Percentiles rank a stretch among this genome's conserved stretches.
phyloP scores from a whole-genome alignment of 1,140 invertebrate genomes.

The Ceratina calcarata region DNA sequence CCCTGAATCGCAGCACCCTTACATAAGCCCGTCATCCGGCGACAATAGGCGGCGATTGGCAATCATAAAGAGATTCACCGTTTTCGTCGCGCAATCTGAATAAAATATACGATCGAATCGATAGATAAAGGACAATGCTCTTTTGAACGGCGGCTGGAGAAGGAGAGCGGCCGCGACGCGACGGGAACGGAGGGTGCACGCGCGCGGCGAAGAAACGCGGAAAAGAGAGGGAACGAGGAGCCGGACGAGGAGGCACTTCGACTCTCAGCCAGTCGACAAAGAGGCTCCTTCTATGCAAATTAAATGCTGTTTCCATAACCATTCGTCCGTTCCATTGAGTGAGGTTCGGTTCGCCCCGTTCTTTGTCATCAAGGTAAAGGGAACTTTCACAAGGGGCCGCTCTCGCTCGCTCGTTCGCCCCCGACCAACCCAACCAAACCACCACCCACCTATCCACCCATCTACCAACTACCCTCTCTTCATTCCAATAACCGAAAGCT shows the following conservation, averaged over 20 bases:
- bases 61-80: slow-evolving; percentile 78
- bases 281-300: slow-evolving; percentile 81
- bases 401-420: slow-evolving; percentile 53
- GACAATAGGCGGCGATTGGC: slow-evolving; percentile 74
- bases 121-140: slow-evolving; percentile 81
- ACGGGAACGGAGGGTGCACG: slow-evolving; percentile 9
- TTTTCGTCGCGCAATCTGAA: slow-evolving; percentile 76
- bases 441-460: slow-evolving; percentile 40
- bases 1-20: slow-evolving; percentile 32
- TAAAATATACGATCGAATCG: slow-evolving; percentile 81
- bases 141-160: slow-evolving; percentile 72
- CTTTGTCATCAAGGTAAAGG: slow-evolving; percentile 80
- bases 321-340: slow-evolving; percentile 81
- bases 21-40: slow-evolving; percentile 51
- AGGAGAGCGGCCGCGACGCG: slow-evolving; percentile 30
- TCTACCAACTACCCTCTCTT: slow-evolving; percentile 56
- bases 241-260: slow-evolving; percentile 52
- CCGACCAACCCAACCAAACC: slow-evolving; percentile 36
- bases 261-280: slow-evolving; percentile 75
- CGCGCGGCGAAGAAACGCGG: slow-evolving; percentile 44
- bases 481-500: slow-evolving; percentile 77
- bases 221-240: slow-evolving; percentile 43
- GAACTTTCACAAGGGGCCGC: slow-evolving; percentile 77
- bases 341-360: slow-evolving; percentile 76
- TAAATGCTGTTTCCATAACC: slow-evolving; percentile 81